A percentile compares a stretch with the other conserved stretches of the same genome.
Evolutionary conservation across 2,888 invertebrate genomes (phyloP).

Genomic region (Heliconius hortense): DNA sequence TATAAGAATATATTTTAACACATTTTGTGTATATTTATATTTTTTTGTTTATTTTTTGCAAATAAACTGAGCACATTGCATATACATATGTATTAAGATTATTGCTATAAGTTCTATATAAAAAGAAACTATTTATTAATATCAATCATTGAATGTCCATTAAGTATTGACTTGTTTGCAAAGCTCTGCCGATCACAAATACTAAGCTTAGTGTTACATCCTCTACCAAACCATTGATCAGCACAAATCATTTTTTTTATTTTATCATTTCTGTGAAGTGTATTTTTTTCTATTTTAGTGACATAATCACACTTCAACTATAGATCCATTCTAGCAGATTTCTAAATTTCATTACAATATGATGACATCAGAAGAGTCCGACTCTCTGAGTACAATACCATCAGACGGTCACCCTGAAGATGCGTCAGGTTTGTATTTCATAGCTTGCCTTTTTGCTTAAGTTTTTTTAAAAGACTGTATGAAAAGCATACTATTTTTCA

Average conservation of each 20-base stretch:
- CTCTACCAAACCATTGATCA: neutral
- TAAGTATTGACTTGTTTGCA: neutral
- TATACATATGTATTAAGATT: neutral
- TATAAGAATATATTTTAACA: neutral
- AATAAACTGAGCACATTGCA: neutral
- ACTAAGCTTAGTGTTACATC: constrained; percentile 14
- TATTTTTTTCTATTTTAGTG: constrained; percentile 42
- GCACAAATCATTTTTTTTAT: constrained; percentile 25
- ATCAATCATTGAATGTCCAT: neutral
- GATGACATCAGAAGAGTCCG: constrained; percentile 72
- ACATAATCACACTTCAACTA: constrained; percentile 42
- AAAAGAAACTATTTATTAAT: neutral
- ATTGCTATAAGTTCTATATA: neutral
- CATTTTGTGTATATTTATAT: neutral
- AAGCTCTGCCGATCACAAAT: constrained; percentile 3
- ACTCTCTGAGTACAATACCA: constrained; percentile 65
- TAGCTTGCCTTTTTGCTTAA: constrained; percentile 20
- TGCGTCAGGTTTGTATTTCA: constrained; percentile 57
- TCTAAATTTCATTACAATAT: constrained; percentile 50
- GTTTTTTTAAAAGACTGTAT: constrained; percentile 4
- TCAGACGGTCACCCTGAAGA: constrained; percentile 71
- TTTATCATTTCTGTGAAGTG: constrained; percentile 37
- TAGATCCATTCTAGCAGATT: constrained; percentile 44
- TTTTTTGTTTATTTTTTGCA: neutral
- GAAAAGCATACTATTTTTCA: neutral